phyloP scores from a whole-genome alignment of 1,140 invertebrate genomes.

The Elysia chlorotica region DNA sequence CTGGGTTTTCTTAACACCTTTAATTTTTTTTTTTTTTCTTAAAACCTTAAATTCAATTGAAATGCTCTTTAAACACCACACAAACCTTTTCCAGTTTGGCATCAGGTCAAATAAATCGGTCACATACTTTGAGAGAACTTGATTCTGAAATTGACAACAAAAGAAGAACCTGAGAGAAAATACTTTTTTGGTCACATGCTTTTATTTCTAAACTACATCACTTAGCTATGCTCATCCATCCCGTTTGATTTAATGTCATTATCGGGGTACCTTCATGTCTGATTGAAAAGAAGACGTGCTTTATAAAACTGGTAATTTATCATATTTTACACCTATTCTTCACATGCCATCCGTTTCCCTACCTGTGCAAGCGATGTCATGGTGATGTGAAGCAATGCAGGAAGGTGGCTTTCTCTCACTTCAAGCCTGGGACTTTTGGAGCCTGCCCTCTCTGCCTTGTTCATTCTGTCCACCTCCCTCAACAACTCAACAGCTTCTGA shows the following conservation, averaged over 20 bases:
- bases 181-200: background rate
- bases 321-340: no score
- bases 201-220: background rate
- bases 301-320: background rate
- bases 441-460: no score
- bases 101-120: constrained; percentile 3
- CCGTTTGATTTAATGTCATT: background rate
- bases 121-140: background rate
- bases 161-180: background rate
- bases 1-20: no score
- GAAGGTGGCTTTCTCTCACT: no score
- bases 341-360: no score
- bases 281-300: background rate
- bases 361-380: constrained; percentile 10
- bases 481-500: constrained; percentile 12
- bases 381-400: constrained; percentile 15
- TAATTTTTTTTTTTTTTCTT: no score
- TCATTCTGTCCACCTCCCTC: no score
- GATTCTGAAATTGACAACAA: constrained; percentile 1
- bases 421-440: no score
- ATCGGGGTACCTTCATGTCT: background rate
- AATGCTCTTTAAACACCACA: no score
- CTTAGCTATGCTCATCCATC: background rate
- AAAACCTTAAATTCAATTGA: no score
- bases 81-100: constrained; percentile 20